Base-by-base conservation (phyloP, 2,888 invertebrate species). In the Muschampia plurimacula region DNA sequence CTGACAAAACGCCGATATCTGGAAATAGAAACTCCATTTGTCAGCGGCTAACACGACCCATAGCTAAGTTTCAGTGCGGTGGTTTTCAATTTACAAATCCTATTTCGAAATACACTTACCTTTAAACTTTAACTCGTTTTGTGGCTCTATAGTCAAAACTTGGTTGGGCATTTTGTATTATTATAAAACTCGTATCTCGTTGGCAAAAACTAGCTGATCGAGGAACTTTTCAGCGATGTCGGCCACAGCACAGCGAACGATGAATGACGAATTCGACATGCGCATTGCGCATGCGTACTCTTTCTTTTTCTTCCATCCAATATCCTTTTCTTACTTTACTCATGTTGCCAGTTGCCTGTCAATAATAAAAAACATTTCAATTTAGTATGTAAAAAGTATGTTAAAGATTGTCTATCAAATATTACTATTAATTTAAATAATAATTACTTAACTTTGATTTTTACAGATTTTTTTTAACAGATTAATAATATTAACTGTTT, bases 51-150 rank as follows among this genome's bases (percentile, higher is more conserved):
- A 88, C 89, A 85, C 90, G 88, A 89, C 89, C 86, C 88, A 89
- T 85, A 83, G 86, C 83, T 80, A 87, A 88, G 86, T 88, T 87
- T 84, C 85, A 88, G 88, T 89, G 89, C 88, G 88, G 86, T 82
- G 80, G 81, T 83, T 79, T 76, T 76, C 70, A 77, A 77, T 76
- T 78, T 79, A 81, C 77, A 74, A 76, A 79, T 67, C 80, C 79
- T 83, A 80, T 83, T 81, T 76, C 77, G 81, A 81, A 76, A 75
- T 81, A 79, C 77, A 93, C 96, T 96, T 95, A 98, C 98, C 98
- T 96, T 96, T 96, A 95, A 98, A 98, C 95, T 96, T 97, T 85
- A 98, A 96, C 95, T 98, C 98, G 93, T 96, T 96, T 94, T 97
- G 96, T 83, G 98, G 98, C 87, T 98, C 97, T 96, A 98, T 97